phyloP scores from a whole-genome alignment of 2,797 vertebrate genomes.

The Anguilla anguilla region DNA sequence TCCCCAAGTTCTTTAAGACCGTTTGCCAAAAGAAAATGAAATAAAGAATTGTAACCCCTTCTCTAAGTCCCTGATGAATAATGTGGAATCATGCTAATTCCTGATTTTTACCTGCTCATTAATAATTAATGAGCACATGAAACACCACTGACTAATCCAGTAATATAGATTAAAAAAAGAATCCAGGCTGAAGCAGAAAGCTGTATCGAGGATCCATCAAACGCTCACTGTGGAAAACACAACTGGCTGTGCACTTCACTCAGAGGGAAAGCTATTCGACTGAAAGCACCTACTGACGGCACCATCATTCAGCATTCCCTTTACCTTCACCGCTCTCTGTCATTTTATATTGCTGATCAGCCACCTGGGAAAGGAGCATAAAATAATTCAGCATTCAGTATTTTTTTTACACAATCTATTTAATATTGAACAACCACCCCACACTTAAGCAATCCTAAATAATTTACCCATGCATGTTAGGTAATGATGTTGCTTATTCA shows the following conservation, averaged over 20 bases:
- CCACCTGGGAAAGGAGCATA: not conserved
- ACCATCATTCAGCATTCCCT: not conserved
- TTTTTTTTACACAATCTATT: not conserved
- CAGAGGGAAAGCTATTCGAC: not conserved
- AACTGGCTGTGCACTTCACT: too few species aligned
- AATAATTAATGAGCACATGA: conserved; percentile 57
- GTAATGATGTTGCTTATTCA: not conserved
- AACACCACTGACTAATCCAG: conserved; percentile 49
- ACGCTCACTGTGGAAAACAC: not conserved
- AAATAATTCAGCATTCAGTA: not conserved
- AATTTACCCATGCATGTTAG: not conserved
- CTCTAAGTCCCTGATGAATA: conserved; percentile 38
- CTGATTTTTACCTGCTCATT: conserved; percentile 52
- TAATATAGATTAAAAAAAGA: conserved; percentile 37
- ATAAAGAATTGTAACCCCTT: conserved; percentile 10
- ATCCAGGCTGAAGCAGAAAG: conserved; percentile 23
- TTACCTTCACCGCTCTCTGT: not conserved
- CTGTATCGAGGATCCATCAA: conserved; percentile 25
- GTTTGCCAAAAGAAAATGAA: conserved; percentile 16
- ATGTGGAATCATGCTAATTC: conserved; percentile 47
- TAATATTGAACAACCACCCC: not conserved
- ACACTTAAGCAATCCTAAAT: not conserved
- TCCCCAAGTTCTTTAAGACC: conserved; percentile 24
- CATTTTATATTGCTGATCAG: not conserved
- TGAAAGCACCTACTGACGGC: not conserved